Evolutionary conservation across 2,113 vertebrate species (phyloP), one percentile per base, ranked within the genome.

Genomic region (Phaethornis superciliosus): DNA sequence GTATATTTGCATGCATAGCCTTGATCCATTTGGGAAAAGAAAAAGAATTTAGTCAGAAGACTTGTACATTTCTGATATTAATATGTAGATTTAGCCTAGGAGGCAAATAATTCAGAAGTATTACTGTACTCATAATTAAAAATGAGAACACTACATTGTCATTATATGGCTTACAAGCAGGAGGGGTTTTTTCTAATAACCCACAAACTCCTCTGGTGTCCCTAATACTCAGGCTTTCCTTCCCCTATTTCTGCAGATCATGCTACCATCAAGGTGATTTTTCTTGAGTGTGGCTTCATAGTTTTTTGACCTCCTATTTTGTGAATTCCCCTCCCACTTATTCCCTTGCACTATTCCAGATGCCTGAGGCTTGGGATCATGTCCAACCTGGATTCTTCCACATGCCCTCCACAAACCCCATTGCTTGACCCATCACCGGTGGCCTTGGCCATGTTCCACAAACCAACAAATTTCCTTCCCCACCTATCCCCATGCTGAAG

Each of bases 51-150:
- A 88, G 30, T 72, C 46, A 74, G 59, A 89, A 70, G 70, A 30
- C 46, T 40, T 63, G 33, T 17, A 60, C 71, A 65, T 88, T 94
- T 78, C 37, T 54, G n/a, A 54, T 46, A 81, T 68, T 78, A 93
- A 83, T 64, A 90, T 71, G 72, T 44, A 94, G 71, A 93, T 77
- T 60, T 85, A 91, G 89, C 51, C 64, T 68, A 70, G 89, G 79
- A 95, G 77, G 24, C 23, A 95, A 90, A 83, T 68, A 81, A 88
- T 80, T 92, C 69, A 83, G 92, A 86, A 62, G 5, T 75, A 81
- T 77, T 94, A 76, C 30, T 84, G 33, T 8, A 76, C 46, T 58
- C 54, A 83, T 67, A 19, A 47, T 70, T 77, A 89, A 91, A 94
- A 88, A 35, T 26, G 76, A 86, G 49, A 94, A 91, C 46, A 62